These are phyloP conservation scores for Sebastes hopkinsi DNA, from an alignment of 2,797 vertebrate species.

Conservation along the genomic window DNA sequence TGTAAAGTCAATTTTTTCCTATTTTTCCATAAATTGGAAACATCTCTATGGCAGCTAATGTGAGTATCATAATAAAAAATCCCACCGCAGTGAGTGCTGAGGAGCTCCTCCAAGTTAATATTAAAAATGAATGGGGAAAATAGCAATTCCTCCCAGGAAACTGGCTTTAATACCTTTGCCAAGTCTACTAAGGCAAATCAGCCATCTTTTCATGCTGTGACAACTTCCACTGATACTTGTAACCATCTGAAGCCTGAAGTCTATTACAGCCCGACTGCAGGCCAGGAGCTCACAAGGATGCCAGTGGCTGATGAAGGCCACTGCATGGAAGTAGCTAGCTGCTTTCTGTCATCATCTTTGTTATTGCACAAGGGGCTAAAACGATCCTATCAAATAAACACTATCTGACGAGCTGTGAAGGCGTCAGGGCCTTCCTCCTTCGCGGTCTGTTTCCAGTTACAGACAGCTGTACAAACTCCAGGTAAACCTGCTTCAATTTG, in stretches of 20 bases:
- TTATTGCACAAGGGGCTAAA: slow-evolving; percentile 54
- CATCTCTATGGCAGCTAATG: slow-evolving; percentile 28
- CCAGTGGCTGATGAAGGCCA: slow-evolving; percentile 61
- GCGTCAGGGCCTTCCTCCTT: slow-evolving; percentile 31
- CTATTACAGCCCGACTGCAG: slow-evolving; percentile 59
- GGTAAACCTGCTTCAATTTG: slow-evolving; percentile 65
- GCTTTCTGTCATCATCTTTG: slow-evolving; percentile 58
- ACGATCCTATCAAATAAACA: slow-evolving; percentile 75
- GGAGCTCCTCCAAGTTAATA: slow-evolving; percentile 44
- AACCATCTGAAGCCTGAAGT: slow-evolving; percentile 62
- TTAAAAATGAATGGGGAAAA: slow-evolving; percentile 64
- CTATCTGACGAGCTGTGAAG: slow-evolving; percentile 61
- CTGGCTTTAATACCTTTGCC: slow-evolving; percentile 43
- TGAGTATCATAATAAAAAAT: slow-evolving; percentile 34
- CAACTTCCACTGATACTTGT: slow-evolving; percentile 72
- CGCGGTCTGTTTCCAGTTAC: slow-evolving; percentile 68
- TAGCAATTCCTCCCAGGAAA: slow-evolving; percentile 50
- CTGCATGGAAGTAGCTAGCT: slow-evolving; percentile 51
- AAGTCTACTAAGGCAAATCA: slow-evolving; percentile 62
- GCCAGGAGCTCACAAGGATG: slow-evolving; percentile 42
- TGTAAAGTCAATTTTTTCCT: not conserved
- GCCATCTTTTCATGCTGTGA: slow-evolving; percentile 67
- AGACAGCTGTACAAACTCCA: slow-evolving; percentile 73
- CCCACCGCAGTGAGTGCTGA: slow-evolving; percentile 20
- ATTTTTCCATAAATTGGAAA: slow-evolving; percentile 35